Conservation (phyloP, 2,797 vertebrate genomes). For the Esox masquinongy region DNA sequence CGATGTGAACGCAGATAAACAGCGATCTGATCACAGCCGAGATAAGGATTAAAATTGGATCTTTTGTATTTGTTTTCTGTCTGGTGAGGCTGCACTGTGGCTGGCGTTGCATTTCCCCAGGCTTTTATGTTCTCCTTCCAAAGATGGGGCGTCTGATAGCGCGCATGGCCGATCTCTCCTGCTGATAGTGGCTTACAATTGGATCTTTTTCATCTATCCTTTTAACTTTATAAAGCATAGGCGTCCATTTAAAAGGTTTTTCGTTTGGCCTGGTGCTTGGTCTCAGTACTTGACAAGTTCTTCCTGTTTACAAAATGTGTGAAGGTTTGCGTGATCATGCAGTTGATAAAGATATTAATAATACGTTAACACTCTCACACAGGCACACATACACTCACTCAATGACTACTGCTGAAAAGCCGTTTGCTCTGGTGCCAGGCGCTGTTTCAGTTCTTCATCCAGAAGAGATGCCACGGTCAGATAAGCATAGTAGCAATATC, state of each 20-base stretch:
- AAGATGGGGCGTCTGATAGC: constrained; percentile 77
- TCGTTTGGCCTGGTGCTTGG: neutral
- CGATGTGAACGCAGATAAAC: constrained; percentile 77
- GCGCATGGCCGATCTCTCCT: constrained; percentile 69
- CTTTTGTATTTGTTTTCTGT: constrained; percentile 81
- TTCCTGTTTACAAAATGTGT: constrained; percentile 3
- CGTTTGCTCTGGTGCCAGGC: constrained; percentile 59
- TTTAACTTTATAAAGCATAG: constrained; percentile 71
- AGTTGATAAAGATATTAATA: neutral
- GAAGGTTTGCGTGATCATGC: neutral
- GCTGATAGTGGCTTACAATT: constrained; percentile 75
- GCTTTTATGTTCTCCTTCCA: constrained; percentile 76
- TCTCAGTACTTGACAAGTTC: neutral
- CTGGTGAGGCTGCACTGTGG: constrained; percentile 65
- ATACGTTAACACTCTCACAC: neutral
- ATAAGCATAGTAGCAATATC: constrained; percentile 66
- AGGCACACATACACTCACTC: neutral
- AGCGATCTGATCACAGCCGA: constrained; percentile 76
- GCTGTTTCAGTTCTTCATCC: constrained; percentile 64
- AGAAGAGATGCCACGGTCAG: constrained; percentile 54
- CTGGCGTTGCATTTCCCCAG: constrained; percentile 62
- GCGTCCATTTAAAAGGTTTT: constrained; percentile 39
- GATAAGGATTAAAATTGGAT: constrained; percentile 83
- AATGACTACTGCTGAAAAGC: constrained; percentile 48
- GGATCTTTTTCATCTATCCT: constrained; percentile 72